Evolutionary conservation across 1,140 invertebrate genomes (phyloP), one percentile per base, ranked within the genome.

Genomic region (Apis laboriosa): DNA sequence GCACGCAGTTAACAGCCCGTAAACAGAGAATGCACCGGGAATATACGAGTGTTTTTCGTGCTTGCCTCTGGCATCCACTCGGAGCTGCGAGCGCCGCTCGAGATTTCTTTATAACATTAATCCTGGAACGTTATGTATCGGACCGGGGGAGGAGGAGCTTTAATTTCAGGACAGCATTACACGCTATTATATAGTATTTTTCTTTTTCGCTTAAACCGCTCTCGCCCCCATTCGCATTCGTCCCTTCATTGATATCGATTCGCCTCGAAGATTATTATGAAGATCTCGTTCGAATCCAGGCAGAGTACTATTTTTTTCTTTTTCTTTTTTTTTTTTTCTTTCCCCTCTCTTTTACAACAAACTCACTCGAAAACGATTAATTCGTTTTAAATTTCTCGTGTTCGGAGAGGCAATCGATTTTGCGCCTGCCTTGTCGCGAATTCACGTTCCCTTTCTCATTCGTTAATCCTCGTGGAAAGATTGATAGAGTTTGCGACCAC

Each of bases 1-100:
- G 88, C 87, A 86, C 87, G 88, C 85, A 89, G 88, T 89, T 89
- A 89, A 89, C 88, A 89, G 84, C 82, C 87, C 87, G 88, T 89
- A 89, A 89, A 89, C 87, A 88, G 77, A 86, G 87, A 89, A 88
- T 88, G 88, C 85, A 86, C 88, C 84, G 84, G 78, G 88, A 81
- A 89, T 89, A 86, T 84, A 88, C 87, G 87, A 84, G 81, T 86
- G 87, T 88, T 89, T 88, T 88, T 89, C 87, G 86, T 88, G 76
- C 77, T 74, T 80, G 84, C 84, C 84, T 88, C 86, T 85, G 86
- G 86, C 86, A 88, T 88, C 73, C 80, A 80, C 86, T 84, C 78
- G 68, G 68, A 70, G 79, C 72, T 43, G 34, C 71, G 83, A 82
- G 75, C 74, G 72, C 75, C 79, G 86, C 86, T 88, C 84, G 86